Conservation (phyloP, 2,888 invertebrate genomes). For the Steromphala cineraria region DNA sequence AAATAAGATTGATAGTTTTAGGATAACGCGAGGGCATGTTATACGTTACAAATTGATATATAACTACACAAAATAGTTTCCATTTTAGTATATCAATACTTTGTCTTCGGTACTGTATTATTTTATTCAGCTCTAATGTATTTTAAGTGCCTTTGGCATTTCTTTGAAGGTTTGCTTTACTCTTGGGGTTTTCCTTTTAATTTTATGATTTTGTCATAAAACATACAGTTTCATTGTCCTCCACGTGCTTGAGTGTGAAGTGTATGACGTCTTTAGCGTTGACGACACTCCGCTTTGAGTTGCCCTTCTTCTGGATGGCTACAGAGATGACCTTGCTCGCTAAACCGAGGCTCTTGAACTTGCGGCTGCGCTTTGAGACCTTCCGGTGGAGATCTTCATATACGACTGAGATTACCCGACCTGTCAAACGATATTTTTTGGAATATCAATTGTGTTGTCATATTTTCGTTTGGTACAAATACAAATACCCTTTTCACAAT, state of each 20-base stretch:
- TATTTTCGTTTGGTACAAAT: not conserved
- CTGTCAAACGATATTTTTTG: not conserved
- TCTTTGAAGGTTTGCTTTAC: no score
- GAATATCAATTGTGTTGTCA: not conserved
- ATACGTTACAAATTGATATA: no score
- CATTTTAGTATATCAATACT: no score
- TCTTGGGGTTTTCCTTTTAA: no score
- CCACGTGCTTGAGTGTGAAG: constrained; percentile 27
- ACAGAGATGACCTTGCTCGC: constrained; percentile 41
- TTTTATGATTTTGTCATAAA: no score
- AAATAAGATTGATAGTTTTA: no score
- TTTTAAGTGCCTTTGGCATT: no score
- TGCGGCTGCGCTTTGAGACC: constrained; percentile 18
- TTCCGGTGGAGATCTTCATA: constrained; percentile 22
- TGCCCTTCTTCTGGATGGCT: constrained; percentile 29
- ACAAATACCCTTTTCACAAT: not conserved
- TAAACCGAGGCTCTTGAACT: constrained; percentile 23
- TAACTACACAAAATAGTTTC: no score
- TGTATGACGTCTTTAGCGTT: constrained; percentile 25
- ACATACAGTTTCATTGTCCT: not conserved
- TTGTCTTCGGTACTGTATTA: no score
- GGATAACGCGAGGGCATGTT: no score
- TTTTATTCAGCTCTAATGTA: no score
- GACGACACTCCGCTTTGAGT: constrained; percentile 13
- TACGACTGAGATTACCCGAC: constrained; percentile 27